phyloP scores from a whole-genome alignment of 2,888 invertebrate species.

The Melanophora roralis region DNA sequence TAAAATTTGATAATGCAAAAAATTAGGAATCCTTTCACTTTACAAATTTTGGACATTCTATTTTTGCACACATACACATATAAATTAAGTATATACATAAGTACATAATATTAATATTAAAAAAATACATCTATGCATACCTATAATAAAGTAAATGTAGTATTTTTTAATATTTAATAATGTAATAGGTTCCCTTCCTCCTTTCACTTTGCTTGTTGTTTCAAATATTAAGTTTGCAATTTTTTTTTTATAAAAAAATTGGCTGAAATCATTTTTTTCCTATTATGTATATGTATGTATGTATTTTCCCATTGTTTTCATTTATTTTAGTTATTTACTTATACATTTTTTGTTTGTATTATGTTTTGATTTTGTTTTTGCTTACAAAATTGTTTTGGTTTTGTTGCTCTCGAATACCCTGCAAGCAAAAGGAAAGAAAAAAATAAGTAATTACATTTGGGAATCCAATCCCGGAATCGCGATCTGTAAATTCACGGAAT shows the following conservation, averaged over 20 bases:
- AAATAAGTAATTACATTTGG: background rate
- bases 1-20: background rate
- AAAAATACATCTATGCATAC: too few species aligned
- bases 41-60: too few species aligned
- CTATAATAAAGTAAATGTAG: too few species aligned
- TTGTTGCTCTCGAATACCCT: background rate
- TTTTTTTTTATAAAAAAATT: too few species aligned
- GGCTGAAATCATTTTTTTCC: too few species aligned
- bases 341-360: constrained; percentile 26
- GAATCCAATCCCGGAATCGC: too few species aligned
- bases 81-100: too few species aligned
- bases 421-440: constrained; percentile 2
- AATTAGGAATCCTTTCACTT: constrained; percentile 36
- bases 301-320: constrained; percentile 8
- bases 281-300: background rate
- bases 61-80: too few species aligned
- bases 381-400: background rate
- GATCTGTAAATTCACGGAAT: too few species aligned
- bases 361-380: background rate
- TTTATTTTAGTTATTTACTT: constrained; percentile 33
- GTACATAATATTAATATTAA: too few species aligned
- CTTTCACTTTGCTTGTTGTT: constrained; percentile 23
- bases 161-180: too few species aligned
- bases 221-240: too few species aligned
- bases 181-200: background rate